Conservation (phyloP, 2,113 vertebrate genomes). For the Opisthocomus hoazin region DNA sequence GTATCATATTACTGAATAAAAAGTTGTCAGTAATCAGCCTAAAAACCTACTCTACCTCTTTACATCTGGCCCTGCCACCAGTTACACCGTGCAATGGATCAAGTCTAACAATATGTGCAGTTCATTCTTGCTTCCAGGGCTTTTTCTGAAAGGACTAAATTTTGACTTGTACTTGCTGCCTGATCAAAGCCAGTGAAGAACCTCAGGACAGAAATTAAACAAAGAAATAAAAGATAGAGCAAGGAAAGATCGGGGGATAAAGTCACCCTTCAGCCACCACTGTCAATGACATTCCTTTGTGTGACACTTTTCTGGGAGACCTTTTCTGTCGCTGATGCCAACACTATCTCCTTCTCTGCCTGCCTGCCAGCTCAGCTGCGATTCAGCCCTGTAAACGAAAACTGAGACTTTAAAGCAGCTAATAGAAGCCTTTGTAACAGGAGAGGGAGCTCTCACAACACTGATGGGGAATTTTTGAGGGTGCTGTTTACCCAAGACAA, state of each 20-base stretch:
- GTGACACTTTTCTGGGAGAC: not conserved
- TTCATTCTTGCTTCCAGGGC: not conserved
- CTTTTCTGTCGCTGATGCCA: not conserved
- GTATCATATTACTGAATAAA: not conserved
- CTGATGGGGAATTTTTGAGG: not conserved
- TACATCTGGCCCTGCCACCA: not conserved
- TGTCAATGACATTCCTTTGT: not conserved
- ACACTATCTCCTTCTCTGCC: not conserved
- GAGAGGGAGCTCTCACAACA: slow-evolving; percentile 52
- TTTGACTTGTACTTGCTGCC: not conserved
- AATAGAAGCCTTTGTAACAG: not conserved
- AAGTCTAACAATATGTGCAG: not conserved
- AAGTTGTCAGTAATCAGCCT: not conserved
- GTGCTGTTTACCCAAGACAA: not conserved
- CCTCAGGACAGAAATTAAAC: not conserved
- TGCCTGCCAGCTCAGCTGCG: not conserved
- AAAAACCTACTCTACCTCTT: not conserved
- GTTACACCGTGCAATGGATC: not conserved
- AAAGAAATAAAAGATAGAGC: not conserved
- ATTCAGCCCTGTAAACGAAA: not conserved
- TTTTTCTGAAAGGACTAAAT: not conserved
- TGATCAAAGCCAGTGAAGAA: not conserved
- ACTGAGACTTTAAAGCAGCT: not conserved
- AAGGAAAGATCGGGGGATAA: not conserved
- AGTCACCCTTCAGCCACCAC: not conserved